Conservation (phyloP, 2,888 invertebrate genomes). For the Sabatieria punctata region DNA sequence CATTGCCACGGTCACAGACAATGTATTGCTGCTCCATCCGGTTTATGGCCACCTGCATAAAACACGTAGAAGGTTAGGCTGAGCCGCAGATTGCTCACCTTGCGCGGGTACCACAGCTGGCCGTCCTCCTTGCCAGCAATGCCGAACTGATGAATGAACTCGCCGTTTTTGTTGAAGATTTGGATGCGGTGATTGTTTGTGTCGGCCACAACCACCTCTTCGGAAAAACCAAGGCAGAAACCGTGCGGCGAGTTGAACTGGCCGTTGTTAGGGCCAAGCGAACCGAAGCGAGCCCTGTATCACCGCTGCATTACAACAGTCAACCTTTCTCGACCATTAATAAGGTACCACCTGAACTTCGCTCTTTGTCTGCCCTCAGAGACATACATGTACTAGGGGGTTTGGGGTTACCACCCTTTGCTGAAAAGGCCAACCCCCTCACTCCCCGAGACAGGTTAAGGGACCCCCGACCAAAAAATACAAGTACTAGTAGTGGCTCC, state of each 20-base stretch:
- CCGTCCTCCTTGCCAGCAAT: conserved; percentile 87
- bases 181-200: conserved; percentile 91
- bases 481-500: no score
- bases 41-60: conserved; percentile 44
- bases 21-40: conserved; percentile 53
- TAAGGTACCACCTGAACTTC: no score
- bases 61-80: neutral
- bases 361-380: no score
- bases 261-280: conserved; percentile 47
- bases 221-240: conserved; percentile 81
- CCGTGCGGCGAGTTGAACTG: conserved; percentile 95
- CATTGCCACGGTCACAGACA: conserved; percentile 92
- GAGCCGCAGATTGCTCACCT: conserved; percentile 43
- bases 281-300: neutral
- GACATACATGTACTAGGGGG: no score
- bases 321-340: no score
- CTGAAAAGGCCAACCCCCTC: no score
- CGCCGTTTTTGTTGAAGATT: conserved; percentile 83
- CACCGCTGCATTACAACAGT: neutral
- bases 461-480: no score
- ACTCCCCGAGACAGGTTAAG: no score
- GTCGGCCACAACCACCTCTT: conserved; percentile 66
- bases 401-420: no score
- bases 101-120: conserved; percentile 88
- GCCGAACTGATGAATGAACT: conserved; percentile 82